Percentiles rank a stretch among this genome's conserved stretches.
Evolutionary conservation across 2,113 vertebrate species (phyloP).

Genomic region (Xenotilapia flavipinnis): DNA sequence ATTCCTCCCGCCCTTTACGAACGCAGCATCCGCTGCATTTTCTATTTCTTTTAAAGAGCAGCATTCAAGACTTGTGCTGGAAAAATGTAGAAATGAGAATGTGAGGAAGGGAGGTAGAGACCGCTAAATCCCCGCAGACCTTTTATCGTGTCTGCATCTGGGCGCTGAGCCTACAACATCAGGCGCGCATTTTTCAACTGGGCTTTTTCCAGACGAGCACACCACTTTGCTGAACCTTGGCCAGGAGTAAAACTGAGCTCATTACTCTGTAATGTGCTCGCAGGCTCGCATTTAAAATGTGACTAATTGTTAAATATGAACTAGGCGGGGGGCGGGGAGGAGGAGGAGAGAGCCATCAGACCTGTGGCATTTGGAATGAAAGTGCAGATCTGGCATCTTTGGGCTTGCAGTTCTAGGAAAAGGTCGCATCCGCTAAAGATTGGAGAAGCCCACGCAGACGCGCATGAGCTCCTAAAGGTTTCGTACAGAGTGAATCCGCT

Average conservation of each 20-base stretch:
- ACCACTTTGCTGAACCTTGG: conserved; percentile 58
- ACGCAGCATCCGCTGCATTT: background rate
- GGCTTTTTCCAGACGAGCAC: conserved; percentile 63
- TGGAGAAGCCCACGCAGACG: background rate
- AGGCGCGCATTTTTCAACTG: conserved; percentile 67
- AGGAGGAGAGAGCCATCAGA: background rate
- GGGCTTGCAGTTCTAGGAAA: background rate
- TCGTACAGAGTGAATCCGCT: background rate
- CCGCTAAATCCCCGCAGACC: conserved; percentile 51
- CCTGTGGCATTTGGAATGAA: conserved; percentile 10
- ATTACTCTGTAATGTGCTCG: conserved; percentile 68
- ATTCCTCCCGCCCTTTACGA: conserved; percentile 29
- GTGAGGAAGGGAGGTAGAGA: background rate
- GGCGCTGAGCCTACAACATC: conserved; percentile 68
- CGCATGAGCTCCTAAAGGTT: background rate
- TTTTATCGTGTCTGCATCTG: conserved; percentile 71
- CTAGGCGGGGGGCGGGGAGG: background rate
- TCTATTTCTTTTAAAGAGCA: background rate
- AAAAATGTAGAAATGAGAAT: conserved; percentile 13
- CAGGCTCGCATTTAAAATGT: conserved; percentile 55
- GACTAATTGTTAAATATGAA: conserved; percentile 60
- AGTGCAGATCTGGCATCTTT: background rate
- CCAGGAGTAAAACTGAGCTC: conserved; percentile 61
- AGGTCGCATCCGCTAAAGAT: background rate
- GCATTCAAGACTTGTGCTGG: conserved; percentile 4